phyloP scores from a whole-genome alignment of 2,888 invertebrate genomes.

The Lithophane leautieri region DNA sequence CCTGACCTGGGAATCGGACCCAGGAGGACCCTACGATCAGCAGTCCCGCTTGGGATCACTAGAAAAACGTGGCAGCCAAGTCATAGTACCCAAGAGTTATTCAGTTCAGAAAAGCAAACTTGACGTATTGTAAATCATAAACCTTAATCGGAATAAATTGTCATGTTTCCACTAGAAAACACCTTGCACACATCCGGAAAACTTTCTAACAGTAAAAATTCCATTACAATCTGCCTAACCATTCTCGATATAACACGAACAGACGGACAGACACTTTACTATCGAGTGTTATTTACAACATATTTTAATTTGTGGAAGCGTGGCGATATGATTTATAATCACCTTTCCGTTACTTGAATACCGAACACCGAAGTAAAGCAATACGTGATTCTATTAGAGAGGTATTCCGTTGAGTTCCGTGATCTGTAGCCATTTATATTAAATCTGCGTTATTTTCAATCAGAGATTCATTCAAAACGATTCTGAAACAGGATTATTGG shows the following conservation, averaged over 20 bases:
- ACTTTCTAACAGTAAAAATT: conserved; percentile 35
- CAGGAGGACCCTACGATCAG: no score
- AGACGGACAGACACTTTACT: conserved; percentile 39
- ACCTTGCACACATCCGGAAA: conserved; percentile 11
- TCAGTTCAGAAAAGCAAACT: background rate
- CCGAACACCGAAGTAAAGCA: background rate
- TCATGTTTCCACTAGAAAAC: background rate
- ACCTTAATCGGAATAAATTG: background rate
- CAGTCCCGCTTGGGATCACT: background rate
- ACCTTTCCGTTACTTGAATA: conserved; percentile 31
- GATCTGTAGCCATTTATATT: conserved; percentile 35
- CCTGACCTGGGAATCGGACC: background rate
- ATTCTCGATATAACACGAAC: conserved; percentile 26
- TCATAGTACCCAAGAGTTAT: background rate
- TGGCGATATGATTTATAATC: conserved; percentile 51
- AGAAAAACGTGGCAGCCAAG: background rate
- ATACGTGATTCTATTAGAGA: conserved; percentile 46
- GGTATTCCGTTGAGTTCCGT: conserved; percentile 31
- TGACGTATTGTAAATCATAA: background rate
- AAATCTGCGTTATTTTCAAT: conserved; percentile 34
- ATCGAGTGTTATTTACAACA: conserved; percentile 43
- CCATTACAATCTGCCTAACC: conserved; percentile 43
- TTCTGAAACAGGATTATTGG: conserved; percentile 43
- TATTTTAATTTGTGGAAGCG: conserved; percentile 49
- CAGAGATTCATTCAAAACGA: conserved; percentile 24